These are phyloP conservation scores for Morone chrysops DNA, from an alignment of 2,113 vertebrate genomes.

Conservation along the genomic window DNA sequence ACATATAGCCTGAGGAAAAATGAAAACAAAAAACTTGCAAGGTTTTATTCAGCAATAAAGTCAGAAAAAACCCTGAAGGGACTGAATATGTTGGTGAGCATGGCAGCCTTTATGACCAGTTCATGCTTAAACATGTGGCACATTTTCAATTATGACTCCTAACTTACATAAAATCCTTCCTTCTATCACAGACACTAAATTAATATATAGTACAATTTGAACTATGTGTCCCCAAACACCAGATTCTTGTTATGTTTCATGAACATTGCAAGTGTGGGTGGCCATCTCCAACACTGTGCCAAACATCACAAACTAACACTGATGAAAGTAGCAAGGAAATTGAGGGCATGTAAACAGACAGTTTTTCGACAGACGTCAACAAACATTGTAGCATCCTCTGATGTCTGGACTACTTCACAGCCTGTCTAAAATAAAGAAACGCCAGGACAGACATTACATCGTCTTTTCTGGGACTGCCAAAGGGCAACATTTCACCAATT, in stretches of 20 bases:
- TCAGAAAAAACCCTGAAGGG: background rate
- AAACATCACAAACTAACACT: slow-evolving; percentile 36
- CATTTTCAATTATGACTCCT: background rate
- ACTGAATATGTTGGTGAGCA: background rate
- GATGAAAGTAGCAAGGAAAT: slow-evolving; percentile 42
- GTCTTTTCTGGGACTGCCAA: background rate
- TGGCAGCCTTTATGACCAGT: background rate
- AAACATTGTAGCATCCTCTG: slow-evolving; percentile 23
- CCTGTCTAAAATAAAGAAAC: background rate
- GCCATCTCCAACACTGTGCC: slow-evolving; percentile 35
- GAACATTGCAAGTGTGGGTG: slow-evolving; percentile 43
- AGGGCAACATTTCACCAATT: background rate
- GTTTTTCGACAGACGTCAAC: slow-evolving; percentile 28
- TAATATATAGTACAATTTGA: background rate
- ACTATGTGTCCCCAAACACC: background rate
- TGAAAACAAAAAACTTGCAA: no score
- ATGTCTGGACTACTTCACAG: background rate
- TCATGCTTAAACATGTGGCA: background rate
- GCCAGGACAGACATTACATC: slow-evolving; percentile 7
- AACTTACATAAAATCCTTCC: background rate
- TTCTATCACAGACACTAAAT: background rate
- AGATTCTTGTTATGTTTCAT: background rate
- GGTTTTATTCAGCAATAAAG: background rate
- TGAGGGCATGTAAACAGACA: slow-evolving; percentile 34
- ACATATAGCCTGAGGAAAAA: background rate